Evolutionary conservation across 2,113 vertebrate genomes (phyloP).

Genomic region (Calidris pygmaea): DNA sequence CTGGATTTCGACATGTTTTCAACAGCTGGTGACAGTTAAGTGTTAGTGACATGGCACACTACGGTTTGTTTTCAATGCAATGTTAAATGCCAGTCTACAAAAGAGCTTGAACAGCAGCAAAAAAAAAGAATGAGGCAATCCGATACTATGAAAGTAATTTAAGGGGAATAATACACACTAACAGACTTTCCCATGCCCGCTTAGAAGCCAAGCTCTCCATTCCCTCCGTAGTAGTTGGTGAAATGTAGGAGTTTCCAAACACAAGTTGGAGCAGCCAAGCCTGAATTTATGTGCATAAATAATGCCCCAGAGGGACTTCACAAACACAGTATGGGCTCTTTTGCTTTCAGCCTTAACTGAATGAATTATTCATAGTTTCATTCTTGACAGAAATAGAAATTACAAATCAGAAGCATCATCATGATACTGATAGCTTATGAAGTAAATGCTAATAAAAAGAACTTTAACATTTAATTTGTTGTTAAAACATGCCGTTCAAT

Average conservation of each 20-base stretch:
- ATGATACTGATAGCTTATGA: neutral
- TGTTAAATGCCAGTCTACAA: neutral
- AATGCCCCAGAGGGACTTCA: neutral
- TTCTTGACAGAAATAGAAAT: conserved; percentile 47
- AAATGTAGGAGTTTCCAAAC: neutral
- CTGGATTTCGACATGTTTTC: neutral
- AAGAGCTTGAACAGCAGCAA: neutral
- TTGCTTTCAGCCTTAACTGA: neutral
- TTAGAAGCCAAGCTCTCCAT: neutral
- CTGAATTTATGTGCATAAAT: conserved; percentile 16
- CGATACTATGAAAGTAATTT: neutral
- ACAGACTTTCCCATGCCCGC: neutral
- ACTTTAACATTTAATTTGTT: neutral
- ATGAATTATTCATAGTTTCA: conserved; percentile 60
- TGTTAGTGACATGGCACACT: neutral
- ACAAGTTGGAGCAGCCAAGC: conserved; percentile 28
- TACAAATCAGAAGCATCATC: neutral
- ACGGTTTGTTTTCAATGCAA: neutral
- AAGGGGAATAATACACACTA: neutral
- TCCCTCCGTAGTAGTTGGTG: neutral
- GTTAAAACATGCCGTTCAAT: neutral
- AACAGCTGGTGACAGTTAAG: neutral
- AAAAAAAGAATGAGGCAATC: neutral
- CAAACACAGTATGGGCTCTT: neutral
- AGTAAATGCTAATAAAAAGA: conserved; percentile 21